Evolutionary conservation across 2,888 invertebrate genomes (phyloP), one percentile per base, ranked within the genome.

Genomic region (Eustalomyia histrio): DNA sequence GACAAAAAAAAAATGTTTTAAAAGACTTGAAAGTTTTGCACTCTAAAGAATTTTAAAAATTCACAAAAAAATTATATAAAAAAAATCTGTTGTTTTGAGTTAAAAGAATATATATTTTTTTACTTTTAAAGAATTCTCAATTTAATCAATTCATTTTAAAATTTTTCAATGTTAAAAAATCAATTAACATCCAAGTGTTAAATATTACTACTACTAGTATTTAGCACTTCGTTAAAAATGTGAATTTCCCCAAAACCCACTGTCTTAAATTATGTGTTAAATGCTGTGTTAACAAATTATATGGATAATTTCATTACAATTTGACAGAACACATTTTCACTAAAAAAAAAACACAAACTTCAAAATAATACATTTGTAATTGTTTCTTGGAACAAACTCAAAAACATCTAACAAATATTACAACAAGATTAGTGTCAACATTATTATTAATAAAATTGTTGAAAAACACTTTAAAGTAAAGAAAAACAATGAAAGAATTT

Each of bases 181-280:
- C 16, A 75, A 75, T 75, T 75, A 60, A 61, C 75, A 67, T 52
- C 24, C 2, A 12, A 18, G 60, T 60, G 67, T 61, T 60, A 67
- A 67, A 53, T 55, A 47, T 5, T 18, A 60, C 43, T 52, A 64
- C n/a, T n/a, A n/a, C n/a, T n/a, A n/a, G n/a, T n/a, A n/a, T n/a
- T n/a, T n/a, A n/a, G n/a, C n/a, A n/a, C 64, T 57, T 50, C 2
- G 39, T 61, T 63, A 18, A 7, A 29, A 9, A 9, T 58, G 17
- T 60, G 35, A 33, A 17, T 69, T 53, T 47, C 47, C 64, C 71
- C 65, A 63, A 75, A 75, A 75, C 61, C 75, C 61, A 71, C 16
- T 73, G 43, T 33, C 75, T 67, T 58, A 8, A 72, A 72, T 61
- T 63, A 69, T 60, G 79, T 79, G 74, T 61, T 65, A 71, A 80